Evolutionary conservation across 1,140 invertebrate species (phyloP), one percentile per base, ranked within the genome.

Genomic region (Drosophila gunungcola): DNA sequence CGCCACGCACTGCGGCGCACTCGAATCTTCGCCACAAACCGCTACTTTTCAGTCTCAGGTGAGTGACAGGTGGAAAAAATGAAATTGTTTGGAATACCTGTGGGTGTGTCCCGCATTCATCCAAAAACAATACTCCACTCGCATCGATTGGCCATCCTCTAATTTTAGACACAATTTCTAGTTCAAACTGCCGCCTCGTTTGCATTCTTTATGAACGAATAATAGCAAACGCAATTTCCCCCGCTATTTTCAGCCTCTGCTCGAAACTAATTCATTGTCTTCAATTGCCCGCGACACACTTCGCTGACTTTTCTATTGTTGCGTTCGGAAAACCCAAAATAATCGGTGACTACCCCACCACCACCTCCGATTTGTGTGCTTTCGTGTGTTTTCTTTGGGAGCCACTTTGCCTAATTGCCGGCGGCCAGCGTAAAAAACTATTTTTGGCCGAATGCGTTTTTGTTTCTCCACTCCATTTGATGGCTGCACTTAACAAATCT

Each of bases 271-370:
- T 80, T 85, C 77, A 76, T 49, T 74, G 76, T 85, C 83, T 80
- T 80, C 76, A 69, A 76, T 53, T 74, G 72, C 75, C 83, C 68
- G 65, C 80, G 84, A 89, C 84, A 86, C 84, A 89, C 79, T 84
- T 89, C 57, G 78, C 55, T 89, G 80, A 43, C 42, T 79, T 56
- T 65, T 61, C 51, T 78, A 78, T 73, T 77, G 53, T 69, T 73
- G 69, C 54, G 38, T 46, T 53, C 60, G 38, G 29, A 45, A 54
- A 63, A 36, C 53, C 48, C 10, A 76, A 69, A 68, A 55, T 55
- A 72, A 61, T 60, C 56, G 69, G 46, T 68, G 64, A 58, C 61
- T 32, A n/a, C 55, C 41, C 61, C 32, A 13, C 56, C 54, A 13
- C 12, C 39, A 2, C 34, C 52, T 34, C 34, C 38, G 9, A 11